Evolutionary conservation across 1,140 invertebrate species (phyloP).

Genomic region (Trialeurodes vaporariorum): DNA sequence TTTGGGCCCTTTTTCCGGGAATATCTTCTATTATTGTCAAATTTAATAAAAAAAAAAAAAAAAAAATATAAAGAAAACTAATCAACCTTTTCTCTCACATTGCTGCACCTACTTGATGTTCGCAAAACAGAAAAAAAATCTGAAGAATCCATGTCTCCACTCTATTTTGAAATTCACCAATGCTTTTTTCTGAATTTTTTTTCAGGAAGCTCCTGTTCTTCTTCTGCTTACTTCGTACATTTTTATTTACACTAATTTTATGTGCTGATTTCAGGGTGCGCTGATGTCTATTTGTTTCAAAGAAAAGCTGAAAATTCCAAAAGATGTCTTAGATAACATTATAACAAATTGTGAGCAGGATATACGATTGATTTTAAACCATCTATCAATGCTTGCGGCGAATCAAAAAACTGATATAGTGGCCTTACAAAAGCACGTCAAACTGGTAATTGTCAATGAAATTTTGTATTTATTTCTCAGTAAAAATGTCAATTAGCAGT

Average conservation of each 20-base stretch:
- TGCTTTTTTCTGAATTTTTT: too few relatives aligned
- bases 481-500: too few relatives aligned
- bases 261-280: constrained; percentile 46
- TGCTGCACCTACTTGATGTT: too few relatives aligned
- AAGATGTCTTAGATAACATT: constrained; percentile 65
- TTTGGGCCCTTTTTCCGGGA: too few relatives aligned
- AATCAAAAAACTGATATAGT: constrained; percentile 40
- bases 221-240: background rate
- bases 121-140: too few relatives aligned
- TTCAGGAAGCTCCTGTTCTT: constrained; percentile 4
- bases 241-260: constrained; percentile 8
- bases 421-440: constrained; percentile 61
- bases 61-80: too few relatives aligned
- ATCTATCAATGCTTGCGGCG: constrained; percentile 58
- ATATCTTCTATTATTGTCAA: too few relatives aligned
- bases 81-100: too few relatives aligned
- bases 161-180: too few relatives aligned
- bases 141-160: too few relatives aligned
- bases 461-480: too few relatives aligned
- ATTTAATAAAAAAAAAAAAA: too few relatives aligned
- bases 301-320: constrained; percentile 73
- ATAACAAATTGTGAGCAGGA: constrained; percentile 85
- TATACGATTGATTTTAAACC: constrained; percentile 83
- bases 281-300: constrained; percentile 86
- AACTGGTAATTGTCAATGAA: constrained; percentile 58